A percentile compares a stretch with the other conserved stretches of the same genome.
Conservation (phyloP, 2,797 vertebrate species). For the Phoebastria nigripes region DNA sequence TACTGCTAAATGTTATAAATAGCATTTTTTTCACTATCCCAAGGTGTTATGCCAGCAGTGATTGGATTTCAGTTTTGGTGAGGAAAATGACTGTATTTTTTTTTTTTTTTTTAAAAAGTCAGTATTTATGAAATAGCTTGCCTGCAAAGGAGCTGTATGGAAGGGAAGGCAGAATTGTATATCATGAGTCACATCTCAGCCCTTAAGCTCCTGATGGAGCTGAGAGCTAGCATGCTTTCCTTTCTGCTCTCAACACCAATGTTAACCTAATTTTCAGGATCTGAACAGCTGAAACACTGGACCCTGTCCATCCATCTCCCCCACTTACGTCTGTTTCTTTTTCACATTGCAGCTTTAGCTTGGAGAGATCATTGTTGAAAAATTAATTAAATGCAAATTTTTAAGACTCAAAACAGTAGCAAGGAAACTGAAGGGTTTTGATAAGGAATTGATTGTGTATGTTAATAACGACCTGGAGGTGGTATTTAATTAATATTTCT, state of each 20-base stretch:
- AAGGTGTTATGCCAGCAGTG: neutral
- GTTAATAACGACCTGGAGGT: neutral
- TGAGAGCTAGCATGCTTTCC: neutral
- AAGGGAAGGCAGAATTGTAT: neutral
- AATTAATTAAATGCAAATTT: neutral
- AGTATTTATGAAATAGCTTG: neutral
- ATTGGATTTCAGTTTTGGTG: neutral
- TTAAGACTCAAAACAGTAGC: neutral
- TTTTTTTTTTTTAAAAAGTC: neutral
- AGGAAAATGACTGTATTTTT: neutral
- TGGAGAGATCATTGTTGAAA: neutral
- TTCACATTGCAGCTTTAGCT: neutral
- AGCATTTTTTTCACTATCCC: slow-evolving; percentile 5
- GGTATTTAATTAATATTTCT: neutral
- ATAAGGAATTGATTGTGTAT: neutral
- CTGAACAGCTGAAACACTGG: neutral
- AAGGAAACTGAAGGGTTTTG: neutral
- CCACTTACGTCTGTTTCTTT: neutral
- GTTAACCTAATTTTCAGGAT: neutral
- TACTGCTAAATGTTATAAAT: slow-evolving; percentile 28
- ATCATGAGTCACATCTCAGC: neutral
- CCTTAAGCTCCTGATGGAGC: neutral
- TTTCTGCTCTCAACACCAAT: neutral
- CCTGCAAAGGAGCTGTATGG: neutral
- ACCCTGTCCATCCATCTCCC: neutral